Evolutionary conservation across 2,113 vertebrate genomes (phyloP), one percentile per base, ranked within the genome.

Genomic region (Ceuthmochares aereus): DNA sequence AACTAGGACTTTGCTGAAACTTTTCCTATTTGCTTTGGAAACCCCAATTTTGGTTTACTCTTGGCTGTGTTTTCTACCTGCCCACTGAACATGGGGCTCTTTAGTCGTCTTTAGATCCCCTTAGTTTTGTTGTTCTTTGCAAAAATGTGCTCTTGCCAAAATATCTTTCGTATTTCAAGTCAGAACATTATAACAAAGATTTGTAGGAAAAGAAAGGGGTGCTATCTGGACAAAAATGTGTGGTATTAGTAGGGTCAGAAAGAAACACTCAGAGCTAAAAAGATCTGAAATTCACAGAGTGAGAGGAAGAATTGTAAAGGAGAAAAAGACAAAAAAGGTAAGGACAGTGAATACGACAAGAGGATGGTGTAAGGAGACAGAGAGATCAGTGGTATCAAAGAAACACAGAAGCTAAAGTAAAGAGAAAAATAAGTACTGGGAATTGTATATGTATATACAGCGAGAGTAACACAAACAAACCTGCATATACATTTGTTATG

Each of bases 1-100:
- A 70, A 40, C 36, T 62, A 40, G 29, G 86, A 30, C 42, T 93
- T 94, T 81, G 63, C 64, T 84, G 62, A 94, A 96, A 93, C 23
- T 76, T 45, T 81, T 54, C 32, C 67, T 75, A 58, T 69, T 96
- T 86, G 78, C 26, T 84, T 90, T 67, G 55, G 60, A 64, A 94
- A 72, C 60, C 36, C 27, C 20, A 56, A 0, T 68, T 90, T 47
- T 42, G n/a, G 12, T 73, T 69, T 86, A 23, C 8, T 88, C 21
- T 79, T 72, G 29, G n/a, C 59, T 68, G 32, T 69, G n/a, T 63
- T 49, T 84, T 72, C 79, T 73, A 60, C 21, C n/a, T 87, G 18
- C 8, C 59, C 27, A 8, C 59, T 59, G 42, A 70, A 81, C 49
- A 23, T 36, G 15, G 14, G 20, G 4, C 26, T 87, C 32, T 91